A percentile compares a stretch with the other conserved stretches of the same genome.
Evolutionary conservation across 2,113 vertebrate species (phyloP).

Genomic region (Hoplias malabaricus): DNA sequence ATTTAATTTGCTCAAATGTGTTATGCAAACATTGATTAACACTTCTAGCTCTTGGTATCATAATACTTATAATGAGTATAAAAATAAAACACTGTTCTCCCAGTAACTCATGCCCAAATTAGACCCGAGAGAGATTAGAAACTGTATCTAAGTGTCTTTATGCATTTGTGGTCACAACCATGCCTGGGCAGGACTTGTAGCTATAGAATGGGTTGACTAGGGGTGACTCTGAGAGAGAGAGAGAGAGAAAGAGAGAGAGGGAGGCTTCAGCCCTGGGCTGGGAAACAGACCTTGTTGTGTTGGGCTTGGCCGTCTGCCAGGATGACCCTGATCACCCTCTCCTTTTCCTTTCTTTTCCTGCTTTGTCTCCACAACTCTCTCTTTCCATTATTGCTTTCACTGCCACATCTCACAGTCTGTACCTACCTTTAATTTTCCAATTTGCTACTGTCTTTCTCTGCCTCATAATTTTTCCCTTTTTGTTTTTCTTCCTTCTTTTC

Average conservation of each 20-base stretch:
- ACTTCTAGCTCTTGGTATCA: too few relatives aligned
- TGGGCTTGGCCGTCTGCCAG: constrained; percentile 56
- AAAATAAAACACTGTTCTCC: too few relatives aligned
- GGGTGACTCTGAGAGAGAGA: constrained; percentile 44
- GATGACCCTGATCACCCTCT: constrained; percentile 55
- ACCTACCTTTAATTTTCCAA: constrained; percentile 36
- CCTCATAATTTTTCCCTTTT: neutral
- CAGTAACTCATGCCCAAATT: neutral
- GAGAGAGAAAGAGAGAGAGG: constrained; percentile 43
- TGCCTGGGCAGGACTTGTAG: constrained; percentile 28
- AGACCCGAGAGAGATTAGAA: constrained; percentile 3
- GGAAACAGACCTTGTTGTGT: constrained; percentile 62
- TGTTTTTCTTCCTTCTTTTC: neutral
- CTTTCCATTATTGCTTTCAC: constrained; percentile 42
- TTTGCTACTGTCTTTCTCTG: constrained; percentile 24
- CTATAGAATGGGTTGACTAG: constrained; percentile 24
- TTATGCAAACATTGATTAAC: too few relatives aligned
- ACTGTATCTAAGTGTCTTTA: constrained; percentile 24
- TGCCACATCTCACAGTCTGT: neutral
- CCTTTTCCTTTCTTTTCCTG: constrained; percentile 42
- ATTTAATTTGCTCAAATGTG: too few relatives aligned
- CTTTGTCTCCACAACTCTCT: constrained; percentile 41
- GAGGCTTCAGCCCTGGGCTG: constrained; percentile 46
- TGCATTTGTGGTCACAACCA: constrained; percentile 1
- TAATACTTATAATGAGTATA: too few relatives aligned